These are phyloP conservation scores for Nyleta sp. DNA, from an alignment of 2,888 invertebrate genomes.

Conservation along the genomic window DNA sequence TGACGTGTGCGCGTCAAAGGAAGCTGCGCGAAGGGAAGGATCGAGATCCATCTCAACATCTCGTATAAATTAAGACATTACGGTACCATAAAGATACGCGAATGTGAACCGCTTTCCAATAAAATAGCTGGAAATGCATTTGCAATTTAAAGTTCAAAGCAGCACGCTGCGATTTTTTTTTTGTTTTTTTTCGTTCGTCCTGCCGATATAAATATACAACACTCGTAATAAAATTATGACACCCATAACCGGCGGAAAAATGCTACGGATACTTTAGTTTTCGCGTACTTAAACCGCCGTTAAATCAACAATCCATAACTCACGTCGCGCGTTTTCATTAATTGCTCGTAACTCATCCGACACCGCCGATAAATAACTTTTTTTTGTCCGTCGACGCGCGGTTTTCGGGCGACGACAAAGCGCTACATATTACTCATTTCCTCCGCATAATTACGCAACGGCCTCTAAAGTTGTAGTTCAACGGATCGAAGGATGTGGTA, in stretches of 20 bases:
- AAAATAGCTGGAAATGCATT: constrained; percentile 24
- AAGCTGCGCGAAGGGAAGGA: no score
- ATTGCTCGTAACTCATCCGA: constrained; percentile 34
- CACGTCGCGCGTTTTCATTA: constrained; percentile 28
- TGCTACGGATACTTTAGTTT: constrained; percentile 5
- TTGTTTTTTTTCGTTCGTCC: no score
- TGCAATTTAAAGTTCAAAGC: constrained; percentile 37
- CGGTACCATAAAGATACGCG: constrained; percentile 2
- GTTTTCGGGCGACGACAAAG: constrained; percentile 44
- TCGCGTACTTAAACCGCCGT: constrained; percentile 12
- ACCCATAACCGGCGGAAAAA: constrained; percentile 18
- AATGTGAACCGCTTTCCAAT: constrained; percentile 29
- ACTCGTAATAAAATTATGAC: constrained; percentile 27
- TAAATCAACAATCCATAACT: constrained; percentile 39
- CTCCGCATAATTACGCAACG: constrained; percentile 55
- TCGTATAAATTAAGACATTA: constrained; percentile 31
- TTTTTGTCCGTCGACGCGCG: not conserved
- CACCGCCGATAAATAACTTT: constrained; percentile 39
- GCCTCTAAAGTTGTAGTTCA: constrained; percentile 56
- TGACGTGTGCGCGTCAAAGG: no score
- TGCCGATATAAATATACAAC: no score
- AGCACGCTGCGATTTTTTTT: constrained; percentile 10
- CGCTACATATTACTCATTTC: constrained; percentile 51
- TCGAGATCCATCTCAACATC: not conserved
- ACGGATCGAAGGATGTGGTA: constrained; percentile 62